Conservation (phyloP, 2,113 vertebrate species). For the Bambusicola thoracicus region DNA sequence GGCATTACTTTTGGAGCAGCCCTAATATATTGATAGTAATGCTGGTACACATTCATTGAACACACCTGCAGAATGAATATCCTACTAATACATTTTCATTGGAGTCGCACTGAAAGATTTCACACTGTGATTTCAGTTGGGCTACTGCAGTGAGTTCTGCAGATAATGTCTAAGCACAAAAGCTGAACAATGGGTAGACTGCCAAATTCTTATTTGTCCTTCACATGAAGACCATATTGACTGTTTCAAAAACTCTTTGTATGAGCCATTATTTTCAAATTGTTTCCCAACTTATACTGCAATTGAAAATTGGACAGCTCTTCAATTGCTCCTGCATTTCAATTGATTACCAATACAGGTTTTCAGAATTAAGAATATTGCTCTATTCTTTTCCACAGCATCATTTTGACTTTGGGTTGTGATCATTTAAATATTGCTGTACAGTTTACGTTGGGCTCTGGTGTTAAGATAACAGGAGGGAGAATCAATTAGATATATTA, state of each 20-base stretch:
- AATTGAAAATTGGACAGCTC: conserved; percentile 98
- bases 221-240: conserved; percentile 93
- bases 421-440: conserved; percentile 90
- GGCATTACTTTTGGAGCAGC: background rate
- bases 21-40: background rate
- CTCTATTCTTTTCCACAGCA: conserved; percentile 77
- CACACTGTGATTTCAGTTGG: background rate
- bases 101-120: conserved; percentile 15
- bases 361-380: conserved; percentile 86
- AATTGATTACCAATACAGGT: conserved; percentile 98
- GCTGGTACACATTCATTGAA: background rate
- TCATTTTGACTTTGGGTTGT: conserved; percentile 76
- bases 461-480: conserved; percentile 79
- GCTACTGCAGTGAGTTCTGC: conserved; percentile 20
- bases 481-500: conserved; percentile 85
- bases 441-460: conserved; percentile 66
- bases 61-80: background rate
- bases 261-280: conserved; percentile 97
- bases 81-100: conserved; percentile 10
- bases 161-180: conserved; percentile 72
- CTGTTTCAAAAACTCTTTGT: conserved; percentile 88
- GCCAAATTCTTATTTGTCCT: conserved; percentile 91
- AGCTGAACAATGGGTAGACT: conserved; percentile 57
- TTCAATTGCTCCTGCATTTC: conserved; percentile 91
- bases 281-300: conserved; percentile 95